Evolutionary conservation across 2,888 invertebrate species (phyloP), one percentile per base, ranked within the genome.

Genomic region (Perizoma affinitatum): DNA sequence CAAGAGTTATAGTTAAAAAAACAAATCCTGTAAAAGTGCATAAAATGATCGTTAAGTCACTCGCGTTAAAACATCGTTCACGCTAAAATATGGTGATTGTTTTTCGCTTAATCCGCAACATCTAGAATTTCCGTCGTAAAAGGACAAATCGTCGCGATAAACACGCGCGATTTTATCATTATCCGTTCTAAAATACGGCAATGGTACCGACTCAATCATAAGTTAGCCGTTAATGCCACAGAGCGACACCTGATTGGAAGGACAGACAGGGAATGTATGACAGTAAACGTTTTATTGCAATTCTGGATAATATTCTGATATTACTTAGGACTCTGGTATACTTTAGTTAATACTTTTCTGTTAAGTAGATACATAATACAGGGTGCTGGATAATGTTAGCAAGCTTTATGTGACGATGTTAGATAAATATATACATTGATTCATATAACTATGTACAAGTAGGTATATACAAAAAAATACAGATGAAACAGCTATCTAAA

Each of bases 141-240:
- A 77, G 72, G 75, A 79, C 75, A 73, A 75, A 74, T 69, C 69
- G 46, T 40, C 65, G 79, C 73, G 77, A 83, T 86, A 84, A 84
- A 84, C 80, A 76, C 76, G 68, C 65, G 74, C 76, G 82, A 86
- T 86, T 84, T 86, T 88, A 89, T 86, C 82, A 3, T 22, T 3
- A 22, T 22, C 22, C 22, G 74, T 67, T 68, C 75, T 85, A 83
- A 87, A 81, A 84, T 87, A 88, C 82, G 79, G 80, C 83, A 83
- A 86, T 86, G 84, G 78, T 76, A 73, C 74, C 72, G 73, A 70
- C 80, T 88, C 86, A 88, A 88, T 88, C 89, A 88, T 89, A 88
- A 87, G 83, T 88, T 87, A 84, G 76, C 61, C 67, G 71, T 78
- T 88, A 88, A 89, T 88, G 86, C 83, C 79, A 78, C 70, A 63